Evolutionary conservation across 2,113 vertebrate species (phyloP).

Genomic region (zebrafish (Danio rerio)): GRCz12tu NC_133178.1:20772001-20772500

Average conservation of each 20-base stretch:
- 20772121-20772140: too few species aligned
- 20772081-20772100: too few species aligned
- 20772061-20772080: too few species aligned
- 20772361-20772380: conserved; percentile 83
- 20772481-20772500: conserved; percentile 46
- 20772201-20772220: conserved; percentile 56
- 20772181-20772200: conserved; percentile 55
- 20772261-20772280: conserved; percentile 62
- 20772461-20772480: conserved; percentile 52
- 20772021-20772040: too few species aligned
- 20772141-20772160: too few species aligned
- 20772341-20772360: conserved; percentile 78
- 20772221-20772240: conserved; percentile 82
- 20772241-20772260: conserved; percentile 65
- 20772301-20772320: conserved; percentile 58
- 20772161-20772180: background rate
- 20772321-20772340: conserved; percentile 58
- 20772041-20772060: too few species aligned
- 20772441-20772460: conserved; percentile 11
- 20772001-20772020: too few species aligned
- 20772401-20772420: conserved; percentile 43
- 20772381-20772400: conserved; percentile 51
- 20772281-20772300: conserved; percentile 63
- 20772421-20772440: conserved; percentile 8
- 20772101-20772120: too few species aligned